Conservation (phyloP, 2,888 invertebrate species). For the Pyrrhia umbra region DNA sequence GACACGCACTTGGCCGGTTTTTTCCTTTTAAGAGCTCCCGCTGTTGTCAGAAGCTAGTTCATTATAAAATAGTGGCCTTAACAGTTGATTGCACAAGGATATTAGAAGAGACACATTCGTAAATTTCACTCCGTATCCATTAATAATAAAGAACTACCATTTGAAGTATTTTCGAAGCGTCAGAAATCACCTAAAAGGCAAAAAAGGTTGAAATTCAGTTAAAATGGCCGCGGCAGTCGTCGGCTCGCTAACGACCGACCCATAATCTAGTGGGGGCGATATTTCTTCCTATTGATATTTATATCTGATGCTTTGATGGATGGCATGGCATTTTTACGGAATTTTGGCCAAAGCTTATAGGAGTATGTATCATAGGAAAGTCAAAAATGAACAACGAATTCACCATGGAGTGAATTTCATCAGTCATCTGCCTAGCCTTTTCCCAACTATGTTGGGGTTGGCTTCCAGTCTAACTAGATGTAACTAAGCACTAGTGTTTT, state of each 20-base stretch:
- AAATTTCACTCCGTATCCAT: no score
- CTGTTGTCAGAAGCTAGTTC: no score
- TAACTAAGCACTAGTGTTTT: no score
- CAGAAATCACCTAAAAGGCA: constrained; percentile 1
- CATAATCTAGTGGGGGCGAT: constrained; percentile 32
- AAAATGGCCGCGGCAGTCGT: constrained; percentile 32
- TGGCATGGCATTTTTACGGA: constrained; percentile 3
- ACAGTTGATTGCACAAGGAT: no score
- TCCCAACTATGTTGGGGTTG: no score
- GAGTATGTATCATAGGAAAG: background rate
- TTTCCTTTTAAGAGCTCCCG: no score
- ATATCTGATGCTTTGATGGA: constrained; percentile 28
- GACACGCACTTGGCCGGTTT: no score
- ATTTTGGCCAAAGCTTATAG: background rate
- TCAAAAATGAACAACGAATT: background rate
- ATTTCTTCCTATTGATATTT: constrained; percentile 41
- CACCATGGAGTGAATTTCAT: background rate
- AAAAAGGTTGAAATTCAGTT: constrained; percentile 36
- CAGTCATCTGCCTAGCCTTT: no score
- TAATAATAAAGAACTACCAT: no score
- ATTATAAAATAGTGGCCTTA: no score
- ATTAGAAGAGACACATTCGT: no score
- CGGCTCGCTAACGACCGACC: constrained; percentile 37
- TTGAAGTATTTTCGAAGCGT: background rate
- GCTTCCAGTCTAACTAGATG: no score